phyloP scores from a whole-genome alignment of 1,140 invertebrate species.

The Neodiprion fabricii region DNA sequence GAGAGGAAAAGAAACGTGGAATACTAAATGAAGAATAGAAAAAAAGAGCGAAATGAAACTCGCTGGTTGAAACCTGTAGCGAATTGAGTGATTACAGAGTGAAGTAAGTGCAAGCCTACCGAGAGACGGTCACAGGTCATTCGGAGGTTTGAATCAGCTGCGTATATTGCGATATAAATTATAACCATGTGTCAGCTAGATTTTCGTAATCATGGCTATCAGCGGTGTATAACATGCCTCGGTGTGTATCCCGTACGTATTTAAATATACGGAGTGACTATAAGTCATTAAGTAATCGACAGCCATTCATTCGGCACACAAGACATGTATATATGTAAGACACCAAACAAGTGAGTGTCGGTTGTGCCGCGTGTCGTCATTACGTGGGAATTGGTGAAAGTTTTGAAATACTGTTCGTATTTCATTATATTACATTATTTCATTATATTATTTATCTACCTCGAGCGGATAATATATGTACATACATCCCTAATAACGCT shows the following conservation, averaged over 20 bases:
- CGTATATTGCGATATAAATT: too few relatives aligned
- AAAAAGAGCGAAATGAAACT: too few relatives aligned
- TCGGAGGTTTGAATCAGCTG: too few relatives aligned
- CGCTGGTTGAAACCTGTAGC: too few relatives aligned
- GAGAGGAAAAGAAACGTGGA: too few relatives aligned
- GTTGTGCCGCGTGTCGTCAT: constrained; percentile 10
- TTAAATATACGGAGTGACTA: constrained; percentile 26
- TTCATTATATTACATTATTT: constrained; percentile 8
- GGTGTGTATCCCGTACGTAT: constrained; percentile 25
- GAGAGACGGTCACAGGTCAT: too few relatives aligned
- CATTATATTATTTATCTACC: background rate
- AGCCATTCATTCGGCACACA: background rate
- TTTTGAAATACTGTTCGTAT: constrained; percentile 5
- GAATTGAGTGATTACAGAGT: too few relatives aligned
- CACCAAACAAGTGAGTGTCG: background rate
- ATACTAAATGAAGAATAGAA: too few relatives aligned
- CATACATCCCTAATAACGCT: too few relatives aligned
- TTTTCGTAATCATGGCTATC: constrained; percentile 31
- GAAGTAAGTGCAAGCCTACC: too few relatives aligned
- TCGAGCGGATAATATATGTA: too few relatives aligned
- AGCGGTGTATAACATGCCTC: constrained; percentile 24
- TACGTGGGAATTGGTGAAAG: constrained; percentile 22
- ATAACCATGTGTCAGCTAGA: too few relatives aligned
- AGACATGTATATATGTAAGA: background rate
- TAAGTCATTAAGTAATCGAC: constrained; percentile 29